A percentile compares a stretch with the other conserved stretches of the same genome.
Conservation (phyloP, 2,888 invertebrate genomes). For the Drosophila imparisetae region DNA sequence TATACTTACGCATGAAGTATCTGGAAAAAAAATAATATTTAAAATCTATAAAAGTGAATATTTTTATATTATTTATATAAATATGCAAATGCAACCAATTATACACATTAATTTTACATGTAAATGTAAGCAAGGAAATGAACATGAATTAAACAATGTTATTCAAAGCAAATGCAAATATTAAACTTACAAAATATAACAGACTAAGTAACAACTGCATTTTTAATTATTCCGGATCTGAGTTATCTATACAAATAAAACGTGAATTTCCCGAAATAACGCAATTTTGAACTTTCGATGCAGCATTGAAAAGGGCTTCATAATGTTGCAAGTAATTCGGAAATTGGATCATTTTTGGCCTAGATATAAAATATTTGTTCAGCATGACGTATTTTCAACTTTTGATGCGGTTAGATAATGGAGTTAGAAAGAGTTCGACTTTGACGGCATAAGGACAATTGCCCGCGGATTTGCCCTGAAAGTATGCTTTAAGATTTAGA, state of each 20-base stretch:
- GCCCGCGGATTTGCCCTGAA: not conserved
- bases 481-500: not conserved
- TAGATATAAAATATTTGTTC: not conserved
- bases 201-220: not conserved
- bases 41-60: conserved; percentile 23
- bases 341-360: not conserved
- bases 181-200: conserved; percentile 41
- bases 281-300: not conserved
- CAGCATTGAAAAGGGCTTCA: accelerated
- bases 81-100: conserved; percentile 38
- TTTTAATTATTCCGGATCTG: not conserved
- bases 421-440: not conserved
- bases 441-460: not conserved
- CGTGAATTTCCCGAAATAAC: not conserved
- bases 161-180: conserved; percentile 34
- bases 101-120: conserved; percentile 43
- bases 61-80: conserved; percentile 42
- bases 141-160: conserved; percentile 39
- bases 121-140: conserved; percentile 23
- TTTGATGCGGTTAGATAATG: too few relatives aligned
- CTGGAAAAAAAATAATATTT: not conserved
- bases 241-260: not conserved
- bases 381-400: too few relatives aligned
- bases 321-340: not conserved
- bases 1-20: conserved; percentile 26